Percentiles rank a stretch among this genome's conserved stretches.
Evolutionary conservation across 2,113 vertebrate species (phyloP).

Genomic region (Pseudopipra pipra): DNA sequence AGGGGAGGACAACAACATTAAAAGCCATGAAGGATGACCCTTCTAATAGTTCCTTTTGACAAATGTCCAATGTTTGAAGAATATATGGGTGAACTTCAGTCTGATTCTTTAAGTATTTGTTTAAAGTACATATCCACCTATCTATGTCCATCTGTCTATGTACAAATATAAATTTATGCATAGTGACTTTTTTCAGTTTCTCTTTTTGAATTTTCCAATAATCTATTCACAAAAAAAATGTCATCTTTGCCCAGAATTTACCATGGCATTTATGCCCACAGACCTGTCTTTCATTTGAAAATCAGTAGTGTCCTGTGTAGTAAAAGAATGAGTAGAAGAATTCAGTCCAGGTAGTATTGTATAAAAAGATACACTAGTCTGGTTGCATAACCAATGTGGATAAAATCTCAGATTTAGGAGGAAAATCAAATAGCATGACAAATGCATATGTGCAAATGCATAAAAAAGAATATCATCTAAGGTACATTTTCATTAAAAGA

Average conservation of each 20-base stretch:
- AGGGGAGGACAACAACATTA: not conserved
- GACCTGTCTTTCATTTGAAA: not conserved
- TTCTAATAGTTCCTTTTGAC: not conserved
- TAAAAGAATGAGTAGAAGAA: not conserved
- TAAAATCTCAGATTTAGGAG: not conserved
- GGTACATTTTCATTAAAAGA: not conserved
- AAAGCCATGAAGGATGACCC: not conserved
- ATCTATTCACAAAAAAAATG: not conserved
- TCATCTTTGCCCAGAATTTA: not conserved
- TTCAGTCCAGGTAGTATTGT: not conserved
- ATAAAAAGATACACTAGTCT: not conserved
- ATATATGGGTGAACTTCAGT: not conserved
- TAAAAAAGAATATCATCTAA: not conserved
- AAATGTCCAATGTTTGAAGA: not conserved
- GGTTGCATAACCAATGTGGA: not conserved
- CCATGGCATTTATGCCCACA: not conserved
- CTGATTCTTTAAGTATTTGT: not conserved
- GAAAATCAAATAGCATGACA: not conserved
- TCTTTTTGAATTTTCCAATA: not conserved
- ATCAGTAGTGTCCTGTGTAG: not conserved
- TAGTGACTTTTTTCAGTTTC: not conserved
- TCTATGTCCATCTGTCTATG: not conserved
- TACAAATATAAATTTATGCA: not conserved
- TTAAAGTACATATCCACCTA: not conserved
- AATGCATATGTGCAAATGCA: not conserved